Percentiles rank a stretch among this genome's conserved stretches.
Conservation (phyloP, 2,113 vertebrate species). For the Hippocampus zosterae region DNA sequence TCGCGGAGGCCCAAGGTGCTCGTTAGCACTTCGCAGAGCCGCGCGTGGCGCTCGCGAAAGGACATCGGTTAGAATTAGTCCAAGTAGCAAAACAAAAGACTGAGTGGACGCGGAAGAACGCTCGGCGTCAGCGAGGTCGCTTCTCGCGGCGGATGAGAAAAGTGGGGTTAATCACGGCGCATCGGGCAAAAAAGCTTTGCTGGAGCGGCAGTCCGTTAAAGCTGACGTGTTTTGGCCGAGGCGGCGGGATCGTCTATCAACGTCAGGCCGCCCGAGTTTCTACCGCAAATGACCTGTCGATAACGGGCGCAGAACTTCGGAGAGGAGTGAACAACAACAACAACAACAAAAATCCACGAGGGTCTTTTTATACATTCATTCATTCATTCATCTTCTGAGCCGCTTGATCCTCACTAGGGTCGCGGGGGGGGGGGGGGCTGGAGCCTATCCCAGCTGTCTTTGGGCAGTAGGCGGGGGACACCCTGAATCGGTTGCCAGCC, state of each 20-base stretch:
- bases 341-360: too few relatives aligned
- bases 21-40: conserved; percentile 9
- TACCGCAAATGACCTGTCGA: conserved; percentile 14
- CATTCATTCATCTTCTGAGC: too few relatives aligned
- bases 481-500: too few relatives aligned
- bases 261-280: conserved; percentile 12
- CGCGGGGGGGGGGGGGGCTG: too few relatives aligned
- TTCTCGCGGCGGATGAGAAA: not conserved
- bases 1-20: not conserved
- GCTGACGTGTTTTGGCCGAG: conserved; percentile 26
- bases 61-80: not conserved
- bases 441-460: too few relatives aligned
- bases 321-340: conserved; percentile 8
- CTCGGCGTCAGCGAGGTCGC: not conserved
- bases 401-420: too few relatives aligned
- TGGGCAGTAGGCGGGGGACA: too few relatives aligned
- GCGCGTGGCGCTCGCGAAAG: not conserved
- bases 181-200: conserved; percentile 34
- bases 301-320: conserved; percentile 10
- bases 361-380: too few relatives aligned
- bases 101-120: not conserved
- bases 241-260: conserved; percentile 37
- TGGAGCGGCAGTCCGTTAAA: conserved; percentile 41
- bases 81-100: not conserved
- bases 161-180: conserved; percentile 9